These are phyloP conservation scores for Caenorhabditis latens DNA, from an alignment of 1,140 invertebrate species.

Conservation along the genomic window DNA sequence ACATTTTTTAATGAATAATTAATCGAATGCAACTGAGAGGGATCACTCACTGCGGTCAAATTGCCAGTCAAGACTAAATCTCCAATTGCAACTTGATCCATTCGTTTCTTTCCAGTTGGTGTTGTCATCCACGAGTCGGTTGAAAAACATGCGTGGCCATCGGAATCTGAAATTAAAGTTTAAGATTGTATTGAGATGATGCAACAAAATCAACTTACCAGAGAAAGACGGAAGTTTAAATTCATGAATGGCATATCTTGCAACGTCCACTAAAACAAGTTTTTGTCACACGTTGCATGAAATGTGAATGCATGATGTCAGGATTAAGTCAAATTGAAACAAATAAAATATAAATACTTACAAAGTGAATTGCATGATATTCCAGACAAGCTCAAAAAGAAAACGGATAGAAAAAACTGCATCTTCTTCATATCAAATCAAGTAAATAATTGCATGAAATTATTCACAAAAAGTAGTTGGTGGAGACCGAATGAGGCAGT, in stretches of 20 bases:
- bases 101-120: slow-evolving; percentile 52
- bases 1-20: neutral
- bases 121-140: slow-evolving; percentile 55
- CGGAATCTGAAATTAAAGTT: neutral
- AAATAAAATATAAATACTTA: neutral
- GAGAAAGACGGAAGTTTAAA: slow-evolving; percentile 8
- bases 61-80: slow-evolving; percentile 45
- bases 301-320: too few species aligned
- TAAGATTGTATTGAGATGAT: neutral
- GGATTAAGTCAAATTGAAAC: too few species aligned
- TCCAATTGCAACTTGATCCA: slow-evolving; percentile 51
- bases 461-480: slow-evolving; percentile 32
- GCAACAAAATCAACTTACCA: neutral
- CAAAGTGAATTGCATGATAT: neutral
- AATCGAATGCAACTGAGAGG: neutral
- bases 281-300: neutral
- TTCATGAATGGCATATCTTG: neutral
- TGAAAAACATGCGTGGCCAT: slow-evolving; percentile 32
- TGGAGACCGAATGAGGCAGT: slow-evolving; percentile 7
- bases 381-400: neutral
- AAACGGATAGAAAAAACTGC: neutral
- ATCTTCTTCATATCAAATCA: neutral
- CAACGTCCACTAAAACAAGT: neutral
- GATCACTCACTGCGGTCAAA: slow-evolving; percentile 17
- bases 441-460: neutral